These are phyloP conservation scores for Thalassophryne amazonica DNA, from an alignment of 2,797 vertebrate genomes.

Conservation along the genomic window DNA sequence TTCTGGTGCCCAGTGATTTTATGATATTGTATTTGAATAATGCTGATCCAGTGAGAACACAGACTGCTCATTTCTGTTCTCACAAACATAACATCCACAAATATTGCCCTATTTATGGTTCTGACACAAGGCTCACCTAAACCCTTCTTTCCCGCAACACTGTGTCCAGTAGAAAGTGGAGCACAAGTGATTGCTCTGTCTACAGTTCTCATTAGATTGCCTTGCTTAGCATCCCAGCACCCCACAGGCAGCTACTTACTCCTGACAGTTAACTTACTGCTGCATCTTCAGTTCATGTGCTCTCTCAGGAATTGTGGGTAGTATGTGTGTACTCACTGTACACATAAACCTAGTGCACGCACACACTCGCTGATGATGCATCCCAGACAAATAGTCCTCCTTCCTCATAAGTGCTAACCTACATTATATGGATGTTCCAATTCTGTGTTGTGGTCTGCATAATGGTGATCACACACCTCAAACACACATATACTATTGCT, in stretches of 20 bases:
- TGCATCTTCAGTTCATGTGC: slow-evolving; percentile 27
- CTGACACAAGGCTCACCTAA: slow-evolving; percentile 45
- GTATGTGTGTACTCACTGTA: slow-evolving; percentile 1
- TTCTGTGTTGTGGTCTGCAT: slow-evolving; percentile 33
- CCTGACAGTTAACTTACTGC: slow-evolving; percentile 51
- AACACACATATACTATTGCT: background rate
- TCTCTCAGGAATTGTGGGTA: slow-evolving; percentile 16
- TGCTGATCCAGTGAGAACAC: slow-evolving; percentile 13
- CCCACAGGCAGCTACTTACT: slow-evolving; percentile 56
- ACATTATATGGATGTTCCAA: slow-evolving; percentile 46
- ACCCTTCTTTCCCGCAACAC: slow-evolving; percentile 26
- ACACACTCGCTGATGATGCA: slow-evolving; percentile 30
- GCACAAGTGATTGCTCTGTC: slow-evolving; percentile 50
- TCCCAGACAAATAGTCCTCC: slow-evolving; percentile 44
- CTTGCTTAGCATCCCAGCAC: slow-evolving; percentile 47
- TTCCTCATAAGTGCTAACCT: slow-evolving; percentile 49
- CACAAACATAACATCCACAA: slow-evolving; percentile 18
- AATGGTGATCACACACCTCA: background rate
- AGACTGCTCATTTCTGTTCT: too few relatives aligned
- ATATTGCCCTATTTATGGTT: slow-evolving; percentile 28
- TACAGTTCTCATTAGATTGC: slow-evolving; percentile 57
- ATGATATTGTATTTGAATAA: slow-evolving; percentile 14
- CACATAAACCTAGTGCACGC: background rate
- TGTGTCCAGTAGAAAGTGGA: slow-evolving; percentile 40
- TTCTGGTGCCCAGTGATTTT: too few relatives aligned